Evolutionary conservation across 2,113 vertebrate genomes (phyloP).

Genomic region (Sinocyclocheilus anophthalmus): DNA sequence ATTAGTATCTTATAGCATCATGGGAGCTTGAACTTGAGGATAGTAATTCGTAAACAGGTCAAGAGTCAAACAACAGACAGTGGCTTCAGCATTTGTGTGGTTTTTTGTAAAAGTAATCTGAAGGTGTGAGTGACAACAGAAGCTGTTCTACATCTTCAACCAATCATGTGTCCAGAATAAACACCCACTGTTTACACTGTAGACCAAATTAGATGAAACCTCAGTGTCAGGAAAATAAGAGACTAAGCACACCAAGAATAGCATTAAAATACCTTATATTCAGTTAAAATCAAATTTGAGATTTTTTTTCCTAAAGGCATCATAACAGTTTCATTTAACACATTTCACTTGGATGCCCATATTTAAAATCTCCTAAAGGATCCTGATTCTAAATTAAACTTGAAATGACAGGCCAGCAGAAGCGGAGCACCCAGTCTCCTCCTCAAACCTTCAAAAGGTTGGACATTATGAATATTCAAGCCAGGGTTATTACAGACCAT

Average conservation of each 20-base stretch:
- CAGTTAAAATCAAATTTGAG: background rate
- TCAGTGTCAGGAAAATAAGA: background rate
- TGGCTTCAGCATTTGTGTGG: background rate
- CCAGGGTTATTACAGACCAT: too few relatives aligned
- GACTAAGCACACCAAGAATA: background rate
- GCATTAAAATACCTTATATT: background rate
- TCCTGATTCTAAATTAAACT: background rate
- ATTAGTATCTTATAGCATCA: background rate
- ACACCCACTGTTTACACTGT: slow-evolving; percentile 5
- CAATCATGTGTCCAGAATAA: slow-evolving; percentile 3
- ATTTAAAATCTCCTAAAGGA: too few relatives aligned
- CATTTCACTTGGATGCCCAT: too few relatives aligned
- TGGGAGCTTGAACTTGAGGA: background rate
- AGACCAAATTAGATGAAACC: slow-evolving; percentile 31
- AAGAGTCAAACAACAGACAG: slow-evolving; percentile 41
- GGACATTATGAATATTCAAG: too few relatives aligned
- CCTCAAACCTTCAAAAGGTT: background rate
- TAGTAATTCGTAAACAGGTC: background rate
- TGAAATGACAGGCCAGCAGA: background rate
- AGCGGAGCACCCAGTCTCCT: background rate
- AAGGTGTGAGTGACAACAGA: slow-evolving; percentile 56
- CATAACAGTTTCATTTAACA: background rate
- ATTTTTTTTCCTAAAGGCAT: background rate
- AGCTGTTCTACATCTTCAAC: slow-evolving; percentile 58
- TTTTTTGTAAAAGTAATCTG: background rate